Evolutionary conservation across 2,888 invertebrate genomes (phyloP), one percentile per base, ranked within the genome.

Genomic region (Crematogaster levior): DNA sequence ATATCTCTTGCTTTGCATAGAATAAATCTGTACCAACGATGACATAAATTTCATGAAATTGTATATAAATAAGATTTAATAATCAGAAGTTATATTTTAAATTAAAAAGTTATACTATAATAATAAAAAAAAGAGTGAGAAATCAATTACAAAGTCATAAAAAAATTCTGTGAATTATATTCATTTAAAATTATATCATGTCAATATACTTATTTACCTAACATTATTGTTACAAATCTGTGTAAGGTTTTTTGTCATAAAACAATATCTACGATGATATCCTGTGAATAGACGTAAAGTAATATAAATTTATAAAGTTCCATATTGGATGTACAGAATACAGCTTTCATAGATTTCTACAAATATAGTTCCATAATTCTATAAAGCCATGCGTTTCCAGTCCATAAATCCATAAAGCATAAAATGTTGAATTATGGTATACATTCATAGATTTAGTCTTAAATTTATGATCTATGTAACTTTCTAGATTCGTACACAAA

Each of bases 1-100:
- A 68, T 58, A 68, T 77, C 77, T 56, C 18, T 43, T 43, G 56
- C 56, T 24, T 68, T 77, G 56, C 77, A 27, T 51, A n/a, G 24
- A 43, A 30, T 68, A 66, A 77, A 77, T 68, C 68, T 43, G 24
- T 21, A 30, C 34, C 43, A 48, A n/a, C 48, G n/a, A 40, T 27
- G 27, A 27, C 21, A 48, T 43, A 68, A 68, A 56, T 68, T 18
- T 18, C 43, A 37, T 34, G 10, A 56, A 56, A 77, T 48, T 40
- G 21, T n/a, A n/a, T n/a, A 21, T 21, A 24, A 6, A 15, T 60
- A n/a, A 51, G n/a, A 27, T 53, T 40, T 40, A 46, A 34, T 30
- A 30, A 18, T 15, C 12, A 27, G 2, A 21, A 0, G 5, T 46
- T 27, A 6, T n/a, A 34, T 34, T 34, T 34, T 51, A 18, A n/a